Conservation (phyloP, 2,113 vertebrate genomes). For the chimpanzee (Pan troglodytes) region NHGRI_mPanTro3-v2.1_pri NC_072403.2:128445501-128446000, state of each 20-base stretch:
- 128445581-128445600: background rate
- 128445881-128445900: background rate
- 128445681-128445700: background rate
- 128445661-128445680: constrained; percentile 14
- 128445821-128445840: background rate
- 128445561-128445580: background rate
- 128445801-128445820: background rate
- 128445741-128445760: background rate
- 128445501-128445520: background rate
- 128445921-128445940: background rate
- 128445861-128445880: background rate
- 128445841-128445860: background rate
- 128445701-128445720: background rate
- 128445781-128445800: background rate
- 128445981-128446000: background rate
- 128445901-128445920: background rate
- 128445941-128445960: background rate
- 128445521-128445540: background rate
- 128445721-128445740: background rate
- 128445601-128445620: background rate
- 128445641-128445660: background rate
- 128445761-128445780: background rate
- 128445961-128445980: constrained; percentile 6
- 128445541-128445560: background rate
- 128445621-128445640: background rate